Base-by-base conservation (phyloP, 2,888 invertebrate species). In the Alloplasta piceator region DNA sequence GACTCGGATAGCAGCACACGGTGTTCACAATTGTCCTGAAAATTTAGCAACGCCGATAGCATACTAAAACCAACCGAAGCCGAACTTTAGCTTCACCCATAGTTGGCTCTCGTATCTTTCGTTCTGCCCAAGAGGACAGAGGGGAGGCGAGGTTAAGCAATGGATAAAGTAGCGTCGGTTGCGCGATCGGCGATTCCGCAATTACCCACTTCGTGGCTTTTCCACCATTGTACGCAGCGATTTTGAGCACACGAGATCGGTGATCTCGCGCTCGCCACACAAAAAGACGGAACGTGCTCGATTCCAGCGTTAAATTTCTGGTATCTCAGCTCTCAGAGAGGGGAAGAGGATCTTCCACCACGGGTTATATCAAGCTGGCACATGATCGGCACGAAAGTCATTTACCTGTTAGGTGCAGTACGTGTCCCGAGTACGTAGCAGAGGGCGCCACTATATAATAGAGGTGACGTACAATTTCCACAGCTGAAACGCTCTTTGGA, bases 201-300 rank as follows among this genome's bases (percentile, higher is more conserved):
- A 82, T 82, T 82, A 82, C 82, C 82, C 82, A 82, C 82, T 82
- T 82, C 67, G 74, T 78, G 74, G 77, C 63, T 26, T 77, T 36
- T 36, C 36, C 58, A 58, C 46, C 48, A 43, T 16, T 55, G 56
- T 10, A 48, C 52, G 26, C 50, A 61, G 48, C 66, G 26, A 26
- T 26, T 26, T 26, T 39, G 60, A 60, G 60, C 26, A 60, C 58
- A 67, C 41, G 26, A 48, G 56, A 74, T 58, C 56, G 74, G 58
- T 58, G 64, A 48, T n/a, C 63, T 26, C 61, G 55, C 36, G 64
- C 67, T n/a, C 10, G 38, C 36, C 43, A 43, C 38, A 26, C n/a
- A 14, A 43, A 64, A 58, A 41, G 55, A 63, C 6, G 39, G 63
- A 78, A 82, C 82, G 82, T 82, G 82, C 75, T 52, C 66, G 72